Evolutionary conservation across 1,140 invertebrate genomes (phyloP).

Genomic region (Micrasema minimum): DNA sequence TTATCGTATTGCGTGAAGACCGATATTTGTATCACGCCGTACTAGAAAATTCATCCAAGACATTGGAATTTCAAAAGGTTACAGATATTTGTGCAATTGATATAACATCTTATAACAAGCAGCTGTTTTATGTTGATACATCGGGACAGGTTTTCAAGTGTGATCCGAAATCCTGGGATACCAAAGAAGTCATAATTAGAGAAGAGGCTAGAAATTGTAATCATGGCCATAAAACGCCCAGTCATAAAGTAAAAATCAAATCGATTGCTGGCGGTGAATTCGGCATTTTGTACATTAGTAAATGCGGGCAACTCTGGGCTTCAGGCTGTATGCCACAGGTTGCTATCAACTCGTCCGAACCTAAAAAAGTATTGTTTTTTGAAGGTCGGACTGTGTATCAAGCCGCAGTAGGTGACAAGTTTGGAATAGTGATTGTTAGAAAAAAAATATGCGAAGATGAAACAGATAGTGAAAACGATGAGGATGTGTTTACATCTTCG

Average conservation of each 20-base stretch:
- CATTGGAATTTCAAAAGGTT: constrained; percentile 60
- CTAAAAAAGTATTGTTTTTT: constrained; percentile 76
- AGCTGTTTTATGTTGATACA: constrained; percentile 72
- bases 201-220: constrained; percentile 73
- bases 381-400: constrained; percentile 72
- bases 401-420: constrained; percentile 74
- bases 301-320: constrained; percentile 78
- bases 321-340: constrained; percentile 78
- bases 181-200: constrained; percentile 70
- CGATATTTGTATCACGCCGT: constrained; percentile 62
- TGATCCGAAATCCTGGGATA: constrained; percentile 65
- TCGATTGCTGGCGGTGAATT: constrained; percentile 71
- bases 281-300: constrained; percentile 73
- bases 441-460: constrained; percentile 67
- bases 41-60: constrained; percentile 56
- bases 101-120: constrained; percentile 70
- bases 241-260: constrained; percentile 71
- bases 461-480: constrained; percentile 72
- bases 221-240: constrained; percentile 72
- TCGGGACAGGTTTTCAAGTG: constrained; percentile 72
- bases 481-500: constrained; percentile 73
- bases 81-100: constrained; percentile 67
- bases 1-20: constrained; percentile 63
- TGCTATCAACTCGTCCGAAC: constrained; percentile 69
- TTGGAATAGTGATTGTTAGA: constrained; percentile 76